These are phyloP conservation scores for Choloepus didactylus DNA, from an alignment of 2,797 vertebrate species.

Conservation along the genomic window DNA sequence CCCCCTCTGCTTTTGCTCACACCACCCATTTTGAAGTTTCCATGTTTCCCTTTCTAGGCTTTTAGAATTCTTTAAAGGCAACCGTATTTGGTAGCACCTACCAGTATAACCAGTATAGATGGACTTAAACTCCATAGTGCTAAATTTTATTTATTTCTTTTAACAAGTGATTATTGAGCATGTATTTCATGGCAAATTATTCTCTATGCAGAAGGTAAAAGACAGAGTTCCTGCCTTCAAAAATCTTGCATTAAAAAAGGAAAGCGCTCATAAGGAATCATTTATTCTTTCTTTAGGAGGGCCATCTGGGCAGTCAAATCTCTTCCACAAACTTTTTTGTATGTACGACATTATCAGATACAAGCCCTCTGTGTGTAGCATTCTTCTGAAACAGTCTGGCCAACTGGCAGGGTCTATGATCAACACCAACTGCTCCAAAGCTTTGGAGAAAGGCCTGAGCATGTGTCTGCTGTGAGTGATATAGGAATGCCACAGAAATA, in stretches of 20 bases:
- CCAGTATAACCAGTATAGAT: not conserved
- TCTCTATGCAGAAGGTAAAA: conserved; percentile 16
- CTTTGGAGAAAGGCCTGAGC: conserved; percentile 51
- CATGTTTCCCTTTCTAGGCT: not conserved
- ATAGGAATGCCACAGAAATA: conserved; percentile 68
- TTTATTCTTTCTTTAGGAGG: conserved; percentile 45
- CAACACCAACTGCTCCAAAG: conserved; percentile 67
- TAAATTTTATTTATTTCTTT: not conserved
- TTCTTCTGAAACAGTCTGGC: conserved; percentile 53
- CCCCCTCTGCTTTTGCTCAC: not conserved
- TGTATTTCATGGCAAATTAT: not conserved
- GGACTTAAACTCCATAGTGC: not conserved
- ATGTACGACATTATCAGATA: conserved; percentile 55
- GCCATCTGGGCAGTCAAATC: conserved; percentile 12
- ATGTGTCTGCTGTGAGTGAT: conserved; percentile 43
- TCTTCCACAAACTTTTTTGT: conserved; percentile 55
- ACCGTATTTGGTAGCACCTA: not conserved
- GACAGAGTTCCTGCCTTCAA: not conserved
- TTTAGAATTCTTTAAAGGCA: conserved; percentile 49
- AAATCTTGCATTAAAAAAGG: conserved; percentile 23
- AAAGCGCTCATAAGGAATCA: not conserved
- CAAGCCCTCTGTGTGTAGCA: not conserved
- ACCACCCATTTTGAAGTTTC: conserved; percentile 10
- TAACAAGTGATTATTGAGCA: not conserved
- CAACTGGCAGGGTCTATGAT: conserved; percentile 73